Evolutionary conservation across 92 coral and sea anemone species (phyloP), one percentile per base, ranked within the genome.

Genomic region (Metridium senile): DNA sequence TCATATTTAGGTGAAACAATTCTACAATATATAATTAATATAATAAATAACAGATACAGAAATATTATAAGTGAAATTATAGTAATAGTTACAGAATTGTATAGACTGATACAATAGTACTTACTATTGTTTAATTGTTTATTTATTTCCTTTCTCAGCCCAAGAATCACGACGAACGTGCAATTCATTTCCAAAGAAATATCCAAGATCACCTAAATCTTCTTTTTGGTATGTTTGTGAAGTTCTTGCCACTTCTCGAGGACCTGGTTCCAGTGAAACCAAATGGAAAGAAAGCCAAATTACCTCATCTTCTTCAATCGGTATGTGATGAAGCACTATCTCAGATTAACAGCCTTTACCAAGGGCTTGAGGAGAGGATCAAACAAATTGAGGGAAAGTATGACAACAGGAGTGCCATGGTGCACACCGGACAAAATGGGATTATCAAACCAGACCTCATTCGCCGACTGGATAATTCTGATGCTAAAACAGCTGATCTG

Each of bases 401-500:
- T n/a, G n/a, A 43, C 28, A 19, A 18, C 19, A 10, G 59, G 77
- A 7, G 31, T 16, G 34, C 23, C 62, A 17, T 57, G 19, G 21
- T 13, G 62, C 22, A n/a, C n/a, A n/a, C n/a, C n/a, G 6, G 34
- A 9, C 33, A 35, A 39, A 4, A 73, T 49, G 58, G 25, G 20
- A 29, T 30, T 3, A 39, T 49, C 68, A 29, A 80, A 13, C 51
- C 45, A 33, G 91, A 84, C 11, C 49, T 84, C 11, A 33, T 17
- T 26, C 85, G 89, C 23, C 78, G 79, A n/a, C 33, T 87, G 20
- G 67, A 62, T 26, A 62, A 87, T 32, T 25, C 73, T 59, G 89
- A 90, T 71, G 91, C 86, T 17, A 83, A 87, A 33, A 75, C 52
- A 26, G 87, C 83, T 45, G 82, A 84, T 76, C 84, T 80, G 33